A percentile compares a stretch with the other conserved stretches of the same genome.
These are phyloP conservation scores for Stenichneumon culpator DNA, from an alignment of 2,888 invertebrate genomes.

Conservation along the genomic window DNA sequence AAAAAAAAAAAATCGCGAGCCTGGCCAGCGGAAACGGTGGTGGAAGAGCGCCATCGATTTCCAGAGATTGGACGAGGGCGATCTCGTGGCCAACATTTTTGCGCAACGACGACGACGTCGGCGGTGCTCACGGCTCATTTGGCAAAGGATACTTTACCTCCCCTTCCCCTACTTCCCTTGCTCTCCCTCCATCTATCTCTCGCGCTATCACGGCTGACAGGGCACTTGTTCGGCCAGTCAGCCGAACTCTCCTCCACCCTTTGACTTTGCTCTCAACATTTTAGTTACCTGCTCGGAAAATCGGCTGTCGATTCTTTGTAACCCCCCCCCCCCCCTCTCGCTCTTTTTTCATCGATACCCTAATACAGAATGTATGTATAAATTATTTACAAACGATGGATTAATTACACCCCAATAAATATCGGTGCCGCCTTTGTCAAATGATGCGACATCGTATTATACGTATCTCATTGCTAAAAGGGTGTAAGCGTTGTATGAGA, in stretches of 20 bases:
- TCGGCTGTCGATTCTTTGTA: conserved; percentile 38
- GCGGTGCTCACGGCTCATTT: conserved; percentile 61
- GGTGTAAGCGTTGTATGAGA: too few relatives aligned
- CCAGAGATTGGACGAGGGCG: conserved; percentile 31
- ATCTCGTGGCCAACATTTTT: conserved; percentile 65
- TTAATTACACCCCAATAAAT: conserved; percentile 6
- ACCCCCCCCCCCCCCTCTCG: not conserved
- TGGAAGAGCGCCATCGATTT: conserved; percentile 47
- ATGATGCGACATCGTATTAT: not conserved
- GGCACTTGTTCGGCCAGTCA: conserved; percentile 53
- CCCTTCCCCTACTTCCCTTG: not conserved
- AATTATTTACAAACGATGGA: not conserved
- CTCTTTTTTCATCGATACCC: conserved; percentile 15
- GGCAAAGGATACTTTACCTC: conserved; percentile 45
- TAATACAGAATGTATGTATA: conserved; percentile 36
- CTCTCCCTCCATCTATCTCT: conserved; percentile 28
- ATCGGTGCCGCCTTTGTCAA: conserved; percentile 15
- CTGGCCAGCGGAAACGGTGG: not conserved
- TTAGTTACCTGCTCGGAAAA: conserved; percentile 62
- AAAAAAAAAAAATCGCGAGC: too few relatives aligned
- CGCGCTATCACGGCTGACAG: conserved; percentile 58
- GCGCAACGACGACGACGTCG: conserved; percentile 46
- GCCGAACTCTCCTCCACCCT: conserved; percentile 52
- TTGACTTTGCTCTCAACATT: conserved; percentile 61
- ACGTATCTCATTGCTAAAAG: too few relatives aligned